A percentile compares a stretch with the other conserved stretches of the same genome.
phyloP scores from a whole-genome alignment of 2,113 vertebrate species.

The Corvus hawaiiensis region DNA sequence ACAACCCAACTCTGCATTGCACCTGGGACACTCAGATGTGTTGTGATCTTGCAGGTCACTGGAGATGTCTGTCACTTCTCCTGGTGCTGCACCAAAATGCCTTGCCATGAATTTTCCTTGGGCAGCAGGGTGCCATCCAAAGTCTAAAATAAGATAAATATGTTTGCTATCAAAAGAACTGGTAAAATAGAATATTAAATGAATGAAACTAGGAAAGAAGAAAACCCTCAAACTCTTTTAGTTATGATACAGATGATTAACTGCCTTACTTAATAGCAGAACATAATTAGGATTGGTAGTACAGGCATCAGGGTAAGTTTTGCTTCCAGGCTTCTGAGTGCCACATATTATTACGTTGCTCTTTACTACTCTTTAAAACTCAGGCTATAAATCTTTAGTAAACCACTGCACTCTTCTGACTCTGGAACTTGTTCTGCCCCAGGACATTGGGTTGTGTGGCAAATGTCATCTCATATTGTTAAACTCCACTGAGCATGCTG shows the following conservation, averaged over 20 bases:
- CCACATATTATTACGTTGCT: background rate
- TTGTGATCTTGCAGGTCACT: background rate
- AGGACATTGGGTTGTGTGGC: background rate
- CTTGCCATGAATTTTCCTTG: background rate
- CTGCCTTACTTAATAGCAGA: background rate
- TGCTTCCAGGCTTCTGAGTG: background rate
- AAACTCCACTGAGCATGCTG: background rate
- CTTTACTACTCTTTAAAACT: background rate
- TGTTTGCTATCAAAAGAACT: background rate
- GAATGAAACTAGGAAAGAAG: background rate
- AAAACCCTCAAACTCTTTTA: background rate
- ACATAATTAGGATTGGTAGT: background rate
- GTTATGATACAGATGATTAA: background rate
- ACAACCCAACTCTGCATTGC: fast-evolving
- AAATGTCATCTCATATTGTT: background rate
- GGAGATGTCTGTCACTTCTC: background rate
- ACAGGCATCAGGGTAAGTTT: background rate
- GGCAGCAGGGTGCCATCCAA: background rate
- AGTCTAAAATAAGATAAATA: background rate
- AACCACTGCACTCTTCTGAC: background rate
- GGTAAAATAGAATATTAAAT: background rate
- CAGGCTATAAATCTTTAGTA: background rate
- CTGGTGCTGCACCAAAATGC: background rate
- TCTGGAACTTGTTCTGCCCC: background rate
- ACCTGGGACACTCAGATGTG: background rate